Evolutionary conservation across 2,888 invertebrate species (phyloP), one percentile per base, ranked within the genome.

Genomic region (Ceraclea dissimilis): DNA sequence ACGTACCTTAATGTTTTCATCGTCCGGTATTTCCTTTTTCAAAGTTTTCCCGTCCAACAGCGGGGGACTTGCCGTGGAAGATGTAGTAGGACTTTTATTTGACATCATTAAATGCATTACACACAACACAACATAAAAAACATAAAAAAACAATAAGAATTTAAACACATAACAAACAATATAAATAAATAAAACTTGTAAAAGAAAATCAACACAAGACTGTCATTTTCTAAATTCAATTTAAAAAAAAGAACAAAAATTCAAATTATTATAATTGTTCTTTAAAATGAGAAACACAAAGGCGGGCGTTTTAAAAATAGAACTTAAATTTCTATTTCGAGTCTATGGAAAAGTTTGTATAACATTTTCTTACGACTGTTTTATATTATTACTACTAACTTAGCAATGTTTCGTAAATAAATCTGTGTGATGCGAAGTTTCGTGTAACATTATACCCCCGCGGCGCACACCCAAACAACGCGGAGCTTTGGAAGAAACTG

Each of bases 21-120:
- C 86, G 72, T 84, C 84, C 60, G 76, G 72, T 65, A 81, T 76
- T 70, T 87, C 86, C 71, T 86, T 86, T 71, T 87, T 87, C 64
- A 83, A 76, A 66, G 71, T 73, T 47, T 71, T 66, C 60, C 71
- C 70, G 10, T 73, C 72, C 22, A 76, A 73, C 56, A 74, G 70
- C 5, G 71, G 65, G 43, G 66, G 56, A 50, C 60, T 56, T 17
- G 60, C 50, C 13, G 39, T n/a, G 53, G 72, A 69, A 20, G 68
- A 60, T 13, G 60, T 50, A 43, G 63, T 57, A 21, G 70, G 67
- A 54, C 60, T 60, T 44, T 57, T 56, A 56, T 44, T 57, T 44
- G 58, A 50, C 60, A 60, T 60, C 51, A 60, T 50, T 16, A 57
- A 43, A 50, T 57, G 50, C 56, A 56, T 56, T 13, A 39, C 13